Evolutionary conservation across 1,140 invertebrate genomes (phyloP).

Genomic region (Adelges cooleyi): DNA sequence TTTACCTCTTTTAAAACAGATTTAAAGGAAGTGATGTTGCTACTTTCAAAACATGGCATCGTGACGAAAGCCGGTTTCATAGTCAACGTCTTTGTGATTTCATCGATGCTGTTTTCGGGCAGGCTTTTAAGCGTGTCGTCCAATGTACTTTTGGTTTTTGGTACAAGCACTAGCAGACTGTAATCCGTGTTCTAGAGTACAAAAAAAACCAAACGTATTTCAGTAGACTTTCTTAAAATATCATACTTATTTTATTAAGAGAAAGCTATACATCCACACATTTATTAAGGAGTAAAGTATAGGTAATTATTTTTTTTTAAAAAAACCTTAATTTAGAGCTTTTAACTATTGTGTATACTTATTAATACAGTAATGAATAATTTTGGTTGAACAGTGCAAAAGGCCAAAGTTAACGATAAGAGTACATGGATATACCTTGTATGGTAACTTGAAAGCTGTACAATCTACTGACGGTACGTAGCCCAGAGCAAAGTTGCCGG

Average conservation of each 20-base stretch:
- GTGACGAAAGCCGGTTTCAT: conserved; percentile 3
- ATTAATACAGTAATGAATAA: too few relatives aligned
- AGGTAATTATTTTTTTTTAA: too few relatives aligned
- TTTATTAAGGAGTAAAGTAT: too few relatives aligned
- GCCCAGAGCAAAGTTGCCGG: background rate
- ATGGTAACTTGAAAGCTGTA: background rate
- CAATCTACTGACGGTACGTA: background rate
- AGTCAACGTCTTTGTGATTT: background rate
- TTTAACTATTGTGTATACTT: too few relatives aligned
- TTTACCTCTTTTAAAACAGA: conserved; percentile 1
- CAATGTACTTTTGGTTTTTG: background rate
- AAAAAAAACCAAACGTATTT: background rate
- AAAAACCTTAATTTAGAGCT: too few relatives aligned
- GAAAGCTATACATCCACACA: too few relatives aligned
- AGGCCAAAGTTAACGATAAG: too few relatives aligned
- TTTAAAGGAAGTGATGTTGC: background rate
- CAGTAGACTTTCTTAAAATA: too few relatives aligned
- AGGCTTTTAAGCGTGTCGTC: background rate
- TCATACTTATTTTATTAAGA: too few relatives aligned
- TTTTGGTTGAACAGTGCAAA: too few relatives aligned
- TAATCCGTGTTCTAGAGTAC: conserved; percentile 16
- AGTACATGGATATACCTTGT: too few relatives aligned
- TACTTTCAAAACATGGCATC: conserved; percentile 13
- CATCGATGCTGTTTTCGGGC: background rate
- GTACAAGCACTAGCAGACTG: background rate